Conservation (phyloP, 2,888 invertebrate genomes). For the Agrochola lota region DNA sequence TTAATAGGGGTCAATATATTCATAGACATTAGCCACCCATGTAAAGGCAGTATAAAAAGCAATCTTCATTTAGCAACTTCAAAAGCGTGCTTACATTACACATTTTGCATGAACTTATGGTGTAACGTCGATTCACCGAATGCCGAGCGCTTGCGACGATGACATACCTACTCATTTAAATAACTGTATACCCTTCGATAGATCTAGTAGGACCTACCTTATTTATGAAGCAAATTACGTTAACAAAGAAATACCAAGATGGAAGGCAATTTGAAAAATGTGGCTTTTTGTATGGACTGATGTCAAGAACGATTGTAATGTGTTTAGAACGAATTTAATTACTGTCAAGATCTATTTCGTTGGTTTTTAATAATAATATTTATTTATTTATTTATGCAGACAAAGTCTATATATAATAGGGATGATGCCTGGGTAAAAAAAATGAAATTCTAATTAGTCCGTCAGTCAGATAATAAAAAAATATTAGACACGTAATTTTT, state of each 20-base stretch:
- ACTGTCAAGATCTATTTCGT: neutral
- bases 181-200: slow-evolving; percentile 40
- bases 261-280: slow-evolving; percentile 8
- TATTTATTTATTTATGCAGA: too few species aligned
- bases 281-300: slow-evolving; percentile 2
- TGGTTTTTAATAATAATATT: neutral
- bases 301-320: slow-evolving; percentile 12
- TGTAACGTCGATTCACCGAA: slow-evolving; percentile 37
- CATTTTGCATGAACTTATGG: slow-evolving; percentile 43
- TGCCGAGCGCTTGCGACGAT: slow-evolving; percentile 32
- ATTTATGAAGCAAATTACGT: slow-evolving; percentile 14
- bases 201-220: slow-evolving; percentile 11
- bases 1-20: slow-evolving; percentile 15
- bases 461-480: too few species aligned
- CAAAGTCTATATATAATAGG: too few species aligned
- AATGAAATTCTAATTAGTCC: too few species aligned
- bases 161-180: slow-evolving; percentile 55
- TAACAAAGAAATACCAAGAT: slow-evolving; percentile 3
- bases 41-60: neutral
- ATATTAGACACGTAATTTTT: too few species aligned
- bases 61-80: slow-evolving; percentile 28
- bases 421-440: too few species aligned
- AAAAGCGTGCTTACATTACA: slow-evolving; percentile 7
- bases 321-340: neutral
- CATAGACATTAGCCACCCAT: neutral